Percentiles rank a stretch among this genome's conserved stretches.
These are phyloP conservation scores for Saccostrea cuccullata DNA, from an alignment of 1,140 invertebrate species.

Conservation along the genomic window DNA sequence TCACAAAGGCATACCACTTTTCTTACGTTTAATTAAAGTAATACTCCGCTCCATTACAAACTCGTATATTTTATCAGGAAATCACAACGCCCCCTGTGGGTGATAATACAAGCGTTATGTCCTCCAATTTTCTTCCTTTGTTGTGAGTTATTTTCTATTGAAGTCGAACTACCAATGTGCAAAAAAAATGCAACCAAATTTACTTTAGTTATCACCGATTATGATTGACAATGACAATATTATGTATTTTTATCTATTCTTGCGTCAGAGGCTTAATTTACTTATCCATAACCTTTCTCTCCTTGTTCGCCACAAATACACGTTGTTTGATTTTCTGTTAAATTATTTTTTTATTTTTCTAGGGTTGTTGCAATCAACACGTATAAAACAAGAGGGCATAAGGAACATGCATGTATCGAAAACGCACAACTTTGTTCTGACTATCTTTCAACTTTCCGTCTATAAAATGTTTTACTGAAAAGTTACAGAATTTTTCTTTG, in stretches of 20 bases:
- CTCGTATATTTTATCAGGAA: neutral
- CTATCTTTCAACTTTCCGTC: too few relatives aligned
- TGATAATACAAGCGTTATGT: slow-evolving; percentile 33
- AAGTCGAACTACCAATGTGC: neutral
- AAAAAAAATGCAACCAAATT: neutral
- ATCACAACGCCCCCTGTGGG: slow-evolving; percentile 27
- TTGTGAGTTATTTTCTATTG: neutral
- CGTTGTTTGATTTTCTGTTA: too few relatives aligned
- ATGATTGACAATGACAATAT: slow-evolving; percentile 20
- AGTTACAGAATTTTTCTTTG: too few relatives aligned
- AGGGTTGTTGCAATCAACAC: too few relatives aligned
- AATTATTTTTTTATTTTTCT: too few relatives aligned
- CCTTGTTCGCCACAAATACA: too few relatives aligned
- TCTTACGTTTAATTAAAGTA: slow-evolving; percentile 10
- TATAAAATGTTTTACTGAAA: too few relatives aligned
- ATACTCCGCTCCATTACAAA: slow-evolving; percentile 18
- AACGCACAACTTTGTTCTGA: too few relatives aligned
- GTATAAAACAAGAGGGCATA: too few relatives aligned
- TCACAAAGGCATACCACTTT: slow-evolving; percentile 12
- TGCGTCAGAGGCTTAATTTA: neutral
- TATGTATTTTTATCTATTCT: neutral
- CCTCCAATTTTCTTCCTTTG: slow-evolving; percentile 4
- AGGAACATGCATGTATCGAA: too few relatives aligned
- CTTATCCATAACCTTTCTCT: neutral
- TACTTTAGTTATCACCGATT: neutral